Conservation (phyloP, 2,113 vertebrate genomes). For the Oenanthe melanoleuca region DNA sequence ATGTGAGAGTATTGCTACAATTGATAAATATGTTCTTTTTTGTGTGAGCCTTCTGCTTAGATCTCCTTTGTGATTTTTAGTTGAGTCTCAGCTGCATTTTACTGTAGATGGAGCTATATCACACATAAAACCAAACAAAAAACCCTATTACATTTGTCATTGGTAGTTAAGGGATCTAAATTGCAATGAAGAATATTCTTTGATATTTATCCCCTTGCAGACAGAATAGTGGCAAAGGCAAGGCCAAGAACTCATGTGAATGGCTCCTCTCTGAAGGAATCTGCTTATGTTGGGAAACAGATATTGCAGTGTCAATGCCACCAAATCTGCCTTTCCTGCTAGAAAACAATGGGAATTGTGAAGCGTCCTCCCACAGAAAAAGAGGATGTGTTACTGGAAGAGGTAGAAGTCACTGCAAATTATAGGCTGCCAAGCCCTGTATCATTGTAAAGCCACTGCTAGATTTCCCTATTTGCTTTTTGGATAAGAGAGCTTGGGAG, state of each 20-base stretch:
- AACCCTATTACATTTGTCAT: rapidly evolving
- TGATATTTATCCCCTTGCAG: background rate
- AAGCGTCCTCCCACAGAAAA: background rate
- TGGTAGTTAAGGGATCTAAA: background rate
- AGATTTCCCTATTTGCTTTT: background rate
- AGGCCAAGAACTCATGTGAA: background rate
- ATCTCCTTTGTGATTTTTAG: background rate
- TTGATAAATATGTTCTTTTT: background rate
- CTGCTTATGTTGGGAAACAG: background rate
- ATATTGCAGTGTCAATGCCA: background rate
- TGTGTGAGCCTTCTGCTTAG: background rate
- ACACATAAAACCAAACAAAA: background rate
- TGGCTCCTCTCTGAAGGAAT: background rate
- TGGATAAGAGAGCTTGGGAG: background rate
- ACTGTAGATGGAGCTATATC: conserved; percentile 36
- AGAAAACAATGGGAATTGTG: background rate
- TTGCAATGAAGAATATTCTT: background rate
- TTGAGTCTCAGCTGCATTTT: background rate
- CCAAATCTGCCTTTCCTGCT: background rate
- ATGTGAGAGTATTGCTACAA: background rate
- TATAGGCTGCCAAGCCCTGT: background rate
- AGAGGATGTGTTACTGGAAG: background rate
- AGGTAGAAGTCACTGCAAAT: background rate
- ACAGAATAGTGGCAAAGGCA: background rate
- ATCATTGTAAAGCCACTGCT: background rate